phyloP scores from a whole-genome alignment of 2,113 vertebrate genomes.

The Serilophus lunatus region DNA sequence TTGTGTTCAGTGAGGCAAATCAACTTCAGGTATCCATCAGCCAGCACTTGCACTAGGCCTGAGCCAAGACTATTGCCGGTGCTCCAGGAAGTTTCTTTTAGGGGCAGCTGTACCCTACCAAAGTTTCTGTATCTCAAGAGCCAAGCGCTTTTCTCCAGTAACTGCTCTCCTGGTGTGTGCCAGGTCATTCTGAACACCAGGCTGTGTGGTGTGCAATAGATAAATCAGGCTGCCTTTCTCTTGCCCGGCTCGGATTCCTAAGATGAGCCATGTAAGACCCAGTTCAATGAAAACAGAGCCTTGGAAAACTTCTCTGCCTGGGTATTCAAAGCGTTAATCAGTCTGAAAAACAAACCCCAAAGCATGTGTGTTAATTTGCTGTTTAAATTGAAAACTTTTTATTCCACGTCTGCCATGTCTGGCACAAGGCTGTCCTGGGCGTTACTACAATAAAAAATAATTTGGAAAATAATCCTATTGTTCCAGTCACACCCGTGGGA shows the following conservation, averaged over 20 bases:
- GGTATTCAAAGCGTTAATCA: constrained; percentile 11
- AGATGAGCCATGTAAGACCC: not conserved
- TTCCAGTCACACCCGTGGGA: constrained; percentile 59
- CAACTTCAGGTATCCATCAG: not conserved
- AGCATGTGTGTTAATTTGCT: constrained; percentile 44
- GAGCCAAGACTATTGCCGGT: not conserved
- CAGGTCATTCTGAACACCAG: not conserved
- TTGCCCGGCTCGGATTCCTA: not conserved
- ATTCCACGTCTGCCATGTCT: constrained; percentile 29
- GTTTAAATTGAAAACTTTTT: constrained; percentile 45
- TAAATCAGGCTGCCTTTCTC: not conserved
- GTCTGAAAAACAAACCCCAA: constrained; percentile 26
- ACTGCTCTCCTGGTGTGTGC: not conserved
- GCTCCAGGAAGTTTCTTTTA: not conserved
- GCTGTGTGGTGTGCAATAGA: not conserved
- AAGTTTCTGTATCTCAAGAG: not conserved
- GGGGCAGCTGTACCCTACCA: not conserved
- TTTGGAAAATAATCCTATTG: constrained; percentile 60
- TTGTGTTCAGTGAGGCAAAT: not conserved
- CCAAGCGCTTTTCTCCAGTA: not conserved
- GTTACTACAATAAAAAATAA: constrained; percentile 48
- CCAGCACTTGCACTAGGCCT: not conserved
- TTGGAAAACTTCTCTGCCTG: not conserved
- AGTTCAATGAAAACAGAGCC: not conserved
- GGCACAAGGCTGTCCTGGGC: constrained; percentile 35